Conservation (phyloP, 2,113 vertebrate species). For the Meleagris gallopavo region DNA sequence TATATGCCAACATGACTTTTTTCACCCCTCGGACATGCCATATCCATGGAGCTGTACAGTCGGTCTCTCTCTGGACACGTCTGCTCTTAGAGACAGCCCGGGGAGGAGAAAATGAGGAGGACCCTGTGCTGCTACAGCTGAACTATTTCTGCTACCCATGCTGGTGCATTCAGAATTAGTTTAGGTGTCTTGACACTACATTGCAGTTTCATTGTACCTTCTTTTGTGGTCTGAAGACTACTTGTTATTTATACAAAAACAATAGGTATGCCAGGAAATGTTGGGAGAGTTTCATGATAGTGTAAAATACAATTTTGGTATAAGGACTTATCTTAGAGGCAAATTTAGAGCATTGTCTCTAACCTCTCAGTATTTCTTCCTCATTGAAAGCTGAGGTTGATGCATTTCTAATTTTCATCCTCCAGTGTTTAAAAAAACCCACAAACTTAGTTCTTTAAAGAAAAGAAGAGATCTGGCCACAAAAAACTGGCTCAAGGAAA, state of each 20-base stretch:
- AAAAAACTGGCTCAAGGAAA: background rate
- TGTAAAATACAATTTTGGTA: background rate
- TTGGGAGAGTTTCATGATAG: background rate
- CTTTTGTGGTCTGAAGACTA: background rate
- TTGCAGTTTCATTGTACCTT: background rate
- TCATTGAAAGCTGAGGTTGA: background rate
- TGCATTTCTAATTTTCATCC: background rate
- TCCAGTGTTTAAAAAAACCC: background rate
- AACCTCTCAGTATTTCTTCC: background rate
- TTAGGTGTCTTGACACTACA: fast-evolving
- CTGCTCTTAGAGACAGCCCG: background rate
- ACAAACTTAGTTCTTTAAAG: background rate
- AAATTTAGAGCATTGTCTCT: background rate
- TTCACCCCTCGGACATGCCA: background rate
- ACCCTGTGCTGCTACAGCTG: background rate
- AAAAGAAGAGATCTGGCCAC: background rate
- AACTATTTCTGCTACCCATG: background rate
- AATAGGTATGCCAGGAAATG: background rate
- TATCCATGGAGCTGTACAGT: background rate
- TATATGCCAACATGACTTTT: background rate
- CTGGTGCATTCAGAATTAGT: background rate
- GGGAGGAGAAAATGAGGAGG: background rate
- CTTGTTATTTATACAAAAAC: background rate
- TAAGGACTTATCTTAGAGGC: background rate
- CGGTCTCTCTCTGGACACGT: background rate